Evolutionary conservation across 2,888 invertebrate species (phyloP).

Genomic region (Drosophila sordidula): DNA sequence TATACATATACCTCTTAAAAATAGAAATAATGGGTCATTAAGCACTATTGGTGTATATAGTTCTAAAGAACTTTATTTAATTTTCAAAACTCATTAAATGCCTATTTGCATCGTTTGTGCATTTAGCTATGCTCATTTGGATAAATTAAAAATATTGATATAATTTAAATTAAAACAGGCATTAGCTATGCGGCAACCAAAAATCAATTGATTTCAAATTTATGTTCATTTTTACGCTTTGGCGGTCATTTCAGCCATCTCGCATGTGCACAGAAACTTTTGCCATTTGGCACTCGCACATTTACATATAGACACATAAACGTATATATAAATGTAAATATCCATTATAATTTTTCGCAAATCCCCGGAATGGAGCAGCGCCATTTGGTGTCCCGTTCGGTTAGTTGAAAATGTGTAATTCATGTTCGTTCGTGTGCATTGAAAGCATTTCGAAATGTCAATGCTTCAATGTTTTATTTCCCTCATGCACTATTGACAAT

Average conservation of each 20-base stretch:
- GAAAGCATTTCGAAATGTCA: slow-evolving; percentile 73
- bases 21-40: too few relatives aligned
- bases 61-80: not conserved
- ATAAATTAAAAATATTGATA: not conserved
- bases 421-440: slow-evolving; percentile 55
- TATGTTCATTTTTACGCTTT: slow-evolving; percentile 14
- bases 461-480: slow-evolving; percentile 53
- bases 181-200: slow-evolving; percentile 17
- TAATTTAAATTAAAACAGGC: slow-evolving; percentile 3
- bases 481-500: slow-evolving; percentile 22
- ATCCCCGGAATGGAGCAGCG: slow-evolving; percentile 1
- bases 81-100: not conserved
- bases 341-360: slow-evolving; percentile 24
- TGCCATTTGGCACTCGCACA: slow-evolving; percentile 20
- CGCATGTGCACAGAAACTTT: slow-evolving; percentile 30
- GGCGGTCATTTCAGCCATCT: slow-evolving; percentile 32
- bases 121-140: not conserved
- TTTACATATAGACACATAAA: not conserved
- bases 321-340: not conserved
- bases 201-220: slow-evolving; percentile 31
- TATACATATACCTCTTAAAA: too few relatives aligned
- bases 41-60: not conserved
- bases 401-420: slow-evolving; percentile 52
- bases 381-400: slow-evolving; percentile 16
- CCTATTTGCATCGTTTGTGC: not conserved